These are phyloP conservation scores for Rhincodon typus DNA, from an alignment of 2,797 vertebrate species.

Conservation along the genomic window DNA sequence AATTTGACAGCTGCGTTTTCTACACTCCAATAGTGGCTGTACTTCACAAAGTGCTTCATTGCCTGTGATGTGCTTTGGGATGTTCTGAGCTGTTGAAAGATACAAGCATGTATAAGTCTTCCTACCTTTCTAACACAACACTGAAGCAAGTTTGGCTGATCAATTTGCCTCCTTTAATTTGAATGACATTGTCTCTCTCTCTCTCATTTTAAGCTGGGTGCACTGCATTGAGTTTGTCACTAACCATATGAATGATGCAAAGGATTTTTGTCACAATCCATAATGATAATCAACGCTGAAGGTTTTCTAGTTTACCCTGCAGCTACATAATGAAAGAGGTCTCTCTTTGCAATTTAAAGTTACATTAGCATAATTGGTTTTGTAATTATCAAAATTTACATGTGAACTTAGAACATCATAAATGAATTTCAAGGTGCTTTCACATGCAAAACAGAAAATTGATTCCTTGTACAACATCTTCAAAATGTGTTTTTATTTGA, in stretches of 20 bases:
- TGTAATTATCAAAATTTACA: conserved; percentile 16
- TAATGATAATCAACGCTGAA: neutral
- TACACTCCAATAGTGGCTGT: neutral
- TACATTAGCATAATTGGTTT: conserved; percentile 9
- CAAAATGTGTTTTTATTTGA: neutral
- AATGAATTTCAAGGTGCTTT: neutral
- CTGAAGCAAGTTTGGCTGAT: neutral
- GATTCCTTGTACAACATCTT: neutral
- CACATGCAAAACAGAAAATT: neutral
- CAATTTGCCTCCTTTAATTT: neutral
- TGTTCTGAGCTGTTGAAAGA: neutral
- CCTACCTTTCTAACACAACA: neutral
- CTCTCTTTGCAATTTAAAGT: conserved; percentile 3
- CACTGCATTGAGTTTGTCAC: neutral
- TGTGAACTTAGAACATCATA: neutral
- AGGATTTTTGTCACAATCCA: neutral
- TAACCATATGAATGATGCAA: neutral
- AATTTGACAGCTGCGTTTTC: neutral
- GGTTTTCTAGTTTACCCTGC: neutral
- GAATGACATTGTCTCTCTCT: neutral
- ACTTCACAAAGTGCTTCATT: neutral
- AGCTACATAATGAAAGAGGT: neutral
- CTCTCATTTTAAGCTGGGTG: neutral
- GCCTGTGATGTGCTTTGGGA: neutral
- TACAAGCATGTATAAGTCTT: neutral